These are phyloP conservation scores for Machimus rusticus DNA, from an alignment of 2,888 invertebrate genomes.

Conservation along the genomic window DNA sequence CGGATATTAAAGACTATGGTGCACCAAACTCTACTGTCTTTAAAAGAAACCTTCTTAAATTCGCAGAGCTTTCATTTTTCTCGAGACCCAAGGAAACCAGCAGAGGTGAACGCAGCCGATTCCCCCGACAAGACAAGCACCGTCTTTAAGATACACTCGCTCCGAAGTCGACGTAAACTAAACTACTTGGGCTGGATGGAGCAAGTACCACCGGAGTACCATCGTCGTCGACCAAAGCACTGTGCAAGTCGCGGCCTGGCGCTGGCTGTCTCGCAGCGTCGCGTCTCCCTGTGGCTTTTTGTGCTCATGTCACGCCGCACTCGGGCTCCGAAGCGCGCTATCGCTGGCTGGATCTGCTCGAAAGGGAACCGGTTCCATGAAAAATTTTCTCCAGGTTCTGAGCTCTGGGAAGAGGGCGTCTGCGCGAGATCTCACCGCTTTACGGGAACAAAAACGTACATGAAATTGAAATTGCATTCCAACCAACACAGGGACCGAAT, in stretches of 20 bases:
- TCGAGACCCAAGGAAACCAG: not conserved
- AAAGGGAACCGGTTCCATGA: conserved; percentile 17
- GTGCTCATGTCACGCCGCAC: not conserved
- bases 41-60: not conserved
- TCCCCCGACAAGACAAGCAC: not conserved
- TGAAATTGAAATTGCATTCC: not conserved
- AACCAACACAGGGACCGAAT: not conserved
- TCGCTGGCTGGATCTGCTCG: conserved; percentile 21
- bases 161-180: conserved; percentile 37
- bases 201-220: conserved; percentile 28
- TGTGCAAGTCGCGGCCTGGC: not conserved
- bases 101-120: conserved; percentile 1
- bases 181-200: conserved; percentile 37
- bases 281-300: not conserved
- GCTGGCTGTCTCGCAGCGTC: not conserved
- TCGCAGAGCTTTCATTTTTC: not conserved
- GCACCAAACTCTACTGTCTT: not conserved
- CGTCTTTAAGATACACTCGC: conserved; percentile 16
- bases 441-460: not conserved
- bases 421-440: conserved; percentile 3
- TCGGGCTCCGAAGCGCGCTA: not conserved
- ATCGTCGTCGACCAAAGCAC: not conserved
- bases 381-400: not conserved
- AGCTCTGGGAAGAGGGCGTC: not conserved
- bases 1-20: not conserved